These are phyloP conservation scores for Caloenas nicobarica DNA, from an alignment of 2,113 vertebrate species.

Conservation along the genomic window DNA sequence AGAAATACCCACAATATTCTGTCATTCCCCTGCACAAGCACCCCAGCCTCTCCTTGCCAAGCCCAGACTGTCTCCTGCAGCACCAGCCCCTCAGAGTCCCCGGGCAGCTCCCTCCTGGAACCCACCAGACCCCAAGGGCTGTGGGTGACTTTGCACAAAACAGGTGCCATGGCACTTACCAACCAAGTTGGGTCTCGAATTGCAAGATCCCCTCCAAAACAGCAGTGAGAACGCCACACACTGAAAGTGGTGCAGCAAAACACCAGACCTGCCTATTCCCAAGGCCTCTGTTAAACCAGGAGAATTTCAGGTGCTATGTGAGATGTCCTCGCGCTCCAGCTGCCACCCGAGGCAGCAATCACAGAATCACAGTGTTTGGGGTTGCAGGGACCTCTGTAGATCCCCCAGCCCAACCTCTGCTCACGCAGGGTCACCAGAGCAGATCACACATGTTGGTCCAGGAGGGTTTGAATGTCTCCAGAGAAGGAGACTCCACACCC, in stretches of 20 bases:
- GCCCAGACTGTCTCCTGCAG: neutral
- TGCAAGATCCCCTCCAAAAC: neutral
- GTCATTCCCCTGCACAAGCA: neutral
- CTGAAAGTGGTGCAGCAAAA: neutral
- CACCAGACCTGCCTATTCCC: neutral
- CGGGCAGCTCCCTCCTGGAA: fast-evolving
- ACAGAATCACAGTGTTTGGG: neutral
- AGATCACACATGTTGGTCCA: too few relatives aligned
- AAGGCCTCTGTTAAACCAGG: neutral
- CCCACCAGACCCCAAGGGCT: neutral
- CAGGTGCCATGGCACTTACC: neutral
- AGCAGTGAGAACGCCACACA: fast-evolving
- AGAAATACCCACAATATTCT: neutral
- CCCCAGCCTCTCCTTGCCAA: neutral
- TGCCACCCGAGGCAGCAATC: neutral
- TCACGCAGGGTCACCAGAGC: too few relatives aligned
- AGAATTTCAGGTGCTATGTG: neutral
- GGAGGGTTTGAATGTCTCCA: too few relatives aligned
- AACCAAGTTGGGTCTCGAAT: neutral
- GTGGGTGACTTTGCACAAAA: neutral
- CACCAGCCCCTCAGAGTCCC: neutral
- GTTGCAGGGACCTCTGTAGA: too few relatives aligned
- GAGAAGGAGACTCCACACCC: too few relatives aligned
- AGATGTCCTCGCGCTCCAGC: neutral
- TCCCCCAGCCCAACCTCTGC: too few relatives aligned